Evolutionary conservation across 1,140 invertebrate genomes (phyloP).

Genomic region (Lasioglossum baleicum): DNA sequence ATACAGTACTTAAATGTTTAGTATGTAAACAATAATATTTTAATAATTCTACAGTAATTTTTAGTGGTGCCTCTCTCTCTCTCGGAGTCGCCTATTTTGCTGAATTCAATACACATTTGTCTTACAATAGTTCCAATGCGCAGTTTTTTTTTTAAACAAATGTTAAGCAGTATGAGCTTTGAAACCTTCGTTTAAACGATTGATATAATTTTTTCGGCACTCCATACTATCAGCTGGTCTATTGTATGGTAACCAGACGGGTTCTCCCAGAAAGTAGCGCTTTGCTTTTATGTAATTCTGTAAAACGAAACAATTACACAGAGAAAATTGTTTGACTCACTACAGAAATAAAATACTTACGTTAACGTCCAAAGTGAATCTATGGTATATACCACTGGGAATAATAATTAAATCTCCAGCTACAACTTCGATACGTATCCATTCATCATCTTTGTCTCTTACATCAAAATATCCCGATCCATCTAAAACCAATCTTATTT

Average conservation of each 20-base stretch:
- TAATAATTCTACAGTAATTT: no score
- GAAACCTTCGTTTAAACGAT: conserved; percentile 83
- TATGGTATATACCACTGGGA: conserved; percentile 98
- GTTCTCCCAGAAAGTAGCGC: conserved; percentile 94
- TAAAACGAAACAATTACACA: conserved; percentile 38
- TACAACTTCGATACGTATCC: conserved; percentile 94
- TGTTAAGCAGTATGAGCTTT: conserved; percentile 13
- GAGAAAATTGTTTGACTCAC: background rate
- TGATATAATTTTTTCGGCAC: conserved; percentile 86
- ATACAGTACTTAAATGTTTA: no score
- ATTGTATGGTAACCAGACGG: conserved; percentile 94
- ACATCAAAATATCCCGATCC: conserved; percentile 99
- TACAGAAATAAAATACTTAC: conserved; percentile 75
- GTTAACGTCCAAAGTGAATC: conserved; percentile 95
- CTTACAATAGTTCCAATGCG: no score
- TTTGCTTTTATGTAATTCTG: conserved; percentile 94
- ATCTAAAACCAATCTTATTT: conserved; percentile 93
- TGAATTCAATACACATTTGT: no score
- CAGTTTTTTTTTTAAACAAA: background rate
- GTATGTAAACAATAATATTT: no score
- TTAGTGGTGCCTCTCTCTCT: no score
- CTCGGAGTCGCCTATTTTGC: no score
- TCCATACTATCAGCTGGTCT: conserved; percentile 93
- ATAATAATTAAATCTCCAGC: conserved; percentile 95
- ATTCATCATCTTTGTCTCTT: conserved; percentile 91